Base-by-base conservation (phyloP, 2,888 invertebrate genomes). In the Lasiommata megera region DNA sequence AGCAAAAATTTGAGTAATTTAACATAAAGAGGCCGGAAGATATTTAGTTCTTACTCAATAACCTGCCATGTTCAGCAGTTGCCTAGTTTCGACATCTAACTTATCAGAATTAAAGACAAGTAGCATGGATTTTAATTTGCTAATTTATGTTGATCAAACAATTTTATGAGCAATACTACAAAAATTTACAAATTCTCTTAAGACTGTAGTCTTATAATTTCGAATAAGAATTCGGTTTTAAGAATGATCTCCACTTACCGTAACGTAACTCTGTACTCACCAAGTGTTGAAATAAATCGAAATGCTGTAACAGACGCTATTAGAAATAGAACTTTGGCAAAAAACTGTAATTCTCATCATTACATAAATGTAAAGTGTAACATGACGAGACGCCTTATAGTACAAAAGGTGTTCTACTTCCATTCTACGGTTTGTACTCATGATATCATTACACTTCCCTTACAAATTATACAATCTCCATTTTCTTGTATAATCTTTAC, bases 341-440 rank as follows among this genome's bases (percentile, higher is more conserved):
- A 67, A 65, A 67, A 69, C 69, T 66, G 65, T 66, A 65, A 72
- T 69, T 73, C 72, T 72, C 74, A 71, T 69, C 72, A 70, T 82
- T 83, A 76, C 76, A 75, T 77, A 83, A 83, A 73, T 68, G 63
- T 48, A 65, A 69, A 56, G 56, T 55, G 74, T 75, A 73, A 70
- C 73, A 76, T 77, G 73, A 77, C 70, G 71, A 72, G 68, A 69
- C 70, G 72, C 63, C 77, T 76, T 69, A 73, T 54, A 54, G 60
- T 60, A 82, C 80, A 81, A 85, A 84, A 82, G 80, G 78, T 73
- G 80, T 72, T 73, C 78, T 76, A 82, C 79, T 79, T 80, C 74
- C 76, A 72, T 81, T 82, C 70, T 72, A 69, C 69, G 72, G 69
- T 71, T 71, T 74, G 73, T 52, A 72, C 71, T 75, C 72, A 71